Percentiles rank a stretch among this genome's conserved stretches.
Evolutionary conservation across 2,113 vertebrate species (phyloP).

Genomic region (Dipodomys ordii): DNA sequence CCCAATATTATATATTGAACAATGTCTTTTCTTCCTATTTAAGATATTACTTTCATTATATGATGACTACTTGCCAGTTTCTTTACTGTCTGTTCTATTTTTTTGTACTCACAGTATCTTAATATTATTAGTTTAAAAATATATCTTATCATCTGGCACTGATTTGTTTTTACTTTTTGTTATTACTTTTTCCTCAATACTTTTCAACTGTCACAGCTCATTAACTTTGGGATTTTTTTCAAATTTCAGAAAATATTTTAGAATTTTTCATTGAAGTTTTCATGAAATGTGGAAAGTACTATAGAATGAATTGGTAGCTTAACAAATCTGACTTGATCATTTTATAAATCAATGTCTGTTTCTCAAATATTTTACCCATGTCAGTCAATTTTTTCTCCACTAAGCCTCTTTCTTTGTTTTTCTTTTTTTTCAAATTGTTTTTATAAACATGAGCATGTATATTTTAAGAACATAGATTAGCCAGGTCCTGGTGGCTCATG

Average conservation of each 20-base stretch:
- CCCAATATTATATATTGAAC: neutral
- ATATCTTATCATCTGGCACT: neutral
- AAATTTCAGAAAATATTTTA: neutral
- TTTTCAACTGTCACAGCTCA: neutral
- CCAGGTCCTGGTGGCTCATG: too few species aligned
- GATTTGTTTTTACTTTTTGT: neutral
- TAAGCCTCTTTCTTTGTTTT: neutral
- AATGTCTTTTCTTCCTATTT: neutral
- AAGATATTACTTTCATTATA: neutral
- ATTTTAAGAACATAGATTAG: too few species aligned
- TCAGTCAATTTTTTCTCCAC: neutral
- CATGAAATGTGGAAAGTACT: constrained; percentile 19
- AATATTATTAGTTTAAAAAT: constrained; percentile 32
- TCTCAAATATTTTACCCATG: neutral
- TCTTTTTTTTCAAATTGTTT: neutral
- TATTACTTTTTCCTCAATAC: neutral
- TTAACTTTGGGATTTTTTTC: constrained; percentile 39
- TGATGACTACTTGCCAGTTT: neutral
- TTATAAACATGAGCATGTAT: neutral
- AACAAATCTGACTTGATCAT: constrained; percentile 5
- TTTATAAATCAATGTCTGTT: neutral
- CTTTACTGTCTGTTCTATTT: neutral
- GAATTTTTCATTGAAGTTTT: neutral
- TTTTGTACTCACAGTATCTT: neutral
- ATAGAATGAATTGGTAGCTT: neutral